Evolutionary conservation across 2,113 vertebrate species (phyloP).

Genomic region (Rattus norvegicus): DNA sequence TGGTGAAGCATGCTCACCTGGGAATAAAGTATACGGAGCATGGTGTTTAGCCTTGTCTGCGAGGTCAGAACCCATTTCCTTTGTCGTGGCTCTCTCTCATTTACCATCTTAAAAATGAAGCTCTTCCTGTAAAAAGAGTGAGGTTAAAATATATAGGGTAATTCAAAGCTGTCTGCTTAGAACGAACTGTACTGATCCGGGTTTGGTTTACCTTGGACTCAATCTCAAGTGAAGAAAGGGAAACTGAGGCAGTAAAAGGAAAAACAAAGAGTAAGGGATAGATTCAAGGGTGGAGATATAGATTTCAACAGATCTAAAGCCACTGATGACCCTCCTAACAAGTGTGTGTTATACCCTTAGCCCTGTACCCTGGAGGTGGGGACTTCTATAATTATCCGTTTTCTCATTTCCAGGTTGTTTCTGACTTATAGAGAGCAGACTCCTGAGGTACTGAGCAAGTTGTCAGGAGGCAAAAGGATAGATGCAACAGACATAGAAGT

Average conservation of each 20-base stretch:
- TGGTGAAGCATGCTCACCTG: neutral
- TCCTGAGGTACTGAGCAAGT: neutral
- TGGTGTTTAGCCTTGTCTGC: neutral
- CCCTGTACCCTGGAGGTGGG: no score
- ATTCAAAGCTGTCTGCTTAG: neutral
- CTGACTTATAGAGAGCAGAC: neutral
- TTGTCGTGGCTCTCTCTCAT: neutral
- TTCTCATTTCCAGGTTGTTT: neutral
- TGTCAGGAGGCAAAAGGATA: neutral
- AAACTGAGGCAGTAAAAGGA: neutral
- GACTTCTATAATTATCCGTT: neutral
- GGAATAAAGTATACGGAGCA: neutral
- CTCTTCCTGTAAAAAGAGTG: neutral
- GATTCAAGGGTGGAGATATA: neutral
- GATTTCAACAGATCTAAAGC: neutral
- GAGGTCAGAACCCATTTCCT: neutral
- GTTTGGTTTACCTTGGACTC: neutral
- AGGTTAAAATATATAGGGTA: neutral
- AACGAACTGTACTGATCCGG: neutral
- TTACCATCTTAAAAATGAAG: neutral
- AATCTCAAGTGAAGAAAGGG: neutral
- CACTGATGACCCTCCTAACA: neutral
- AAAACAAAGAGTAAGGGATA: neutral
- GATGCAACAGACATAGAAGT: neutral
- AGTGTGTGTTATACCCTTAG: rapidly evolving